Conservation (phyloP, 2,888 invertebrate genomes). For the Exocentrus adspersus region DNA sequence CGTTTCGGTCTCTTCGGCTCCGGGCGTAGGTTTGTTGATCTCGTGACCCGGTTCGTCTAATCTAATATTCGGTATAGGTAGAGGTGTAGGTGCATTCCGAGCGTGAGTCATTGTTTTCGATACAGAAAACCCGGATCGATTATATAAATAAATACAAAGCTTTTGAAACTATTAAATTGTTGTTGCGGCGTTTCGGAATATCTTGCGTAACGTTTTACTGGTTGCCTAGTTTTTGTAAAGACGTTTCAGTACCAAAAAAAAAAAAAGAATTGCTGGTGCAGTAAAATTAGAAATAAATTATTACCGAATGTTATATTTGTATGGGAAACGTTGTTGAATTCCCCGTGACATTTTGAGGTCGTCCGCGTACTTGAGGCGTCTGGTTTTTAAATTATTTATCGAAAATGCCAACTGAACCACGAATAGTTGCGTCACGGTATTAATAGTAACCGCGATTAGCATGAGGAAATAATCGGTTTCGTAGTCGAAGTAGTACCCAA, state of each 20-base stretch:
- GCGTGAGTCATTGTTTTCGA: constrained; percentile 9
- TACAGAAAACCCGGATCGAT: constrained; percentile 2
- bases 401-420: not conserved
- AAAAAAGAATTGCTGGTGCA: too few species aligned
- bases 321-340: not conserved
- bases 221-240: too few species aligned
- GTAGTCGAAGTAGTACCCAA: too few species aligned
- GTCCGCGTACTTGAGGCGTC: not conserved
- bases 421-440: not conserved
- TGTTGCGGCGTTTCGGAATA: too few species aligned
- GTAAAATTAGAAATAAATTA: too few species aligned
- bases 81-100: not conserved
- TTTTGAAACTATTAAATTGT: too few species aligned
- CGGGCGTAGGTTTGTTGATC: constrained; percentile 5
- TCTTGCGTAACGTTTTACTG: too few species aligned
- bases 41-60: constrained; percentile 1
- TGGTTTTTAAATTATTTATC: not conserved
- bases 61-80: constrained; percentile 6
- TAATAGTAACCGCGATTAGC: too few species aligned
- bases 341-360: not conserved
- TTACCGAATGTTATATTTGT: too few species aligned
- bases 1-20: not conserved
- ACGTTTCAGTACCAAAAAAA: too few species aligned
- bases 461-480: too few species aligned
- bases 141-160: too few species aligned